Evolutionary conservation across 1,140 invertebrate genomes (phyloP).

Genomic region (Probaryconus sp.): DNA sequence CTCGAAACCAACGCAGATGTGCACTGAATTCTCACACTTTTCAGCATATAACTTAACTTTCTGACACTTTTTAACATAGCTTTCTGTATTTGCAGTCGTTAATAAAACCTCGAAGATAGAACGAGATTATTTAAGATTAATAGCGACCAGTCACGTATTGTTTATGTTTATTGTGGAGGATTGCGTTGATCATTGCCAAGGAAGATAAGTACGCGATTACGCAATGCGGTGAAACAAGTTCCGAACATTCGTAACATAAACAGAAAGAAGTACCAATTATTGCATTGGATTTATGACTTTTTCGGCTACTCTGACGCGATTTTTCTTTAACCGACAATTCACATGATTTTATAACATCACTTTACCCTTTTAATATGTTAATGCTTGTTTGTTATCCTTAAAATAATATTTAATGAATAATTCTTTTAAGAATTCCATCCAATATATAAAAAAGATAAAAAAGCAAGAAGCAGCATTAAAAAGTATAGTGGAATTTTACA

Average conservation of each 20-base stretch:
- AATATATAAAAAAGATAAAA: conserved; percentile 1
- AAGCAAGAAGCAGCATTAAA: conserved; percentile 2
- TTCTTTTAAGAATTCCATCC: background rate
- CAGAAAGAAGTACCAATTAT: conserved; percentile 35
- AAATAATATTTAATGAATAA: too few species aligned
- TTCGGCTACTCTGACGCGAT: too few species aligned
- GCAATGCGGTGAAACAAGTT: conserved; percentile 48
- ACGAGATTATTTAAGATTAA: conserved; percentile 53
- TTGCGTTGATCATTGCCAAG: conserved; percentile 50
- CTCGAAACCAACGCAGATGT: conserved; percentile 32
- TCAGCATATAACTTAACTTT: conserved; percentile 59
- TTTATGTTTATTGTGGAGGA: conserved; percentile 57
- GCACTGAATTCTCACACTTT: conserved; percentile 34
- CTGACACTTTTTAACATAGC: conserved; percentile 50
- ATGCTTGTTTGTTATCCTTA: too few species aligned
- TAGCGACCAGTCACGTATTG: conserved; percentile 49
- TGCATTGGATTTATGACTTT: conserved; percentile 43
- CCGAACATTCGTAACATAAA: conserved; percentile 7
- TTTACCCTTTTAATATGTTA: conserved; percentile 5
- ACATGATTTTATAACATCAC: conserved; percentile 40
- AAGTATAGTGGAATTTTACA: conserved; percentile 27
- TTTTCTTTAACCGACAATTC: too few species aligned
- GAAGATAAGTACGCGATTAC: conserved; percentile 55
- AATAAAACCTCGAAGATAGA: conserved; percentile 49
- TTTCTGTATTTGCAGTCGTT: conserved; percentile 27